Evolutionary conservation across 64 coral and sea anemone species (phyloP).

Genomic region (Orbicella faveolata): DNA sequence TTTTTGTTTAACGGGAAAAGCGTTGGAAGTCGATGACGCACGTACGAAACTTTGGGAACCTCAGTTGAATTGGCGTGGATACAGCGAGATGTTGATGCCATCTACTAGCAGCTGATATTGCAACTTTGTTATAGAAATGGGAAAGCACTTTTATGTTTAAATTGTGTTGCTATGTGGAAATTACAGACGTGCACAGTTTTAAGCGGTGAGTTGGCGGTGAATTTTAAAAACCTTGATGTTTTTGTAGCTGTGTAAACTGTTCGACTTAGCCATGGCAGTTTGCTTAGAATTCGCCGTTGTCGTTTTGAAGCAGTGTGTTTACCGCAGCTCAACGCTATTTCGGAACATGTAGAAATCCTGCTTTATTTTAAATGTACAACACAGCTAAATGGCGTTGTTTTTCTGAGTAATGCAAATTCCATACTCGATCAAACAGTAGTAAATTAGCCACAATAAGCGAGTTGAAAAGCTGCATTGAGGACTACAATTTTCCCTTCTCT

Average conservation of each 20-base stretch:
- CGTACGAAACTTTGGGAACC: not conserved
- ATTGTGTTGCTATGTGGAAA: not conserved
- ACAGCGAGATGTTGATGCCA: not conserved
- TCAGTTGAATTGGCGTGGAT: not conserved
- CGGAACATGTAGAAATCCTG: too few relatives aligned
- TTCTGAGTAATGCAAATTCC: not conserved
- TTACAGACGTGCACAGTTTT: too few relatives aligned
- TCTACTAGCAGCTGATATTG: not conserved
- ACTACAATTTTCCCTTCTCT: not conserved
- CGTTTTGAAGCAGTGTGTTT: too few relatives aligned
- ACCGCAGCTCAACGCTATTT: too few relatives aligned
- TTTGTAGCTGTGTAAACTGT: not conserved
- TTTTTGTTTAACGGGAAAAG: not conserved
- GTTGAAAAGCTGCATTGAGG: not conserved
- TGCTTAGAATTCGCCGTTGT: not conserved
- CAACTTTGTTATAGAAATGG: not conserved
- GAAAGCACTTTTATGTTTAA: not conserved
- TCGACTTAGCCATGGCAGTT: not conserved
- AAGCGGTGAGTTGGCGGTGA: not conserved
- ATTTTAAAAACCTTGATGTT: slow-evolving; percentile 8
- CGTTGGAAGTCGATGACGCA: not conserved
- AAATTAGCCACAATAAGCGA: not conserved
- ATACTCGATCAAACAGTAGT: not conserved
- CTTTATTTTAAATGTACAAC: too few relatives aligned
- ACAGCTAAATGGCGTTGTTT: not conserved